Evolutionary conservation across 2,797 vertebrate genomes (phyloP).

Genomic region (Aphelocoma californica): DNA sequence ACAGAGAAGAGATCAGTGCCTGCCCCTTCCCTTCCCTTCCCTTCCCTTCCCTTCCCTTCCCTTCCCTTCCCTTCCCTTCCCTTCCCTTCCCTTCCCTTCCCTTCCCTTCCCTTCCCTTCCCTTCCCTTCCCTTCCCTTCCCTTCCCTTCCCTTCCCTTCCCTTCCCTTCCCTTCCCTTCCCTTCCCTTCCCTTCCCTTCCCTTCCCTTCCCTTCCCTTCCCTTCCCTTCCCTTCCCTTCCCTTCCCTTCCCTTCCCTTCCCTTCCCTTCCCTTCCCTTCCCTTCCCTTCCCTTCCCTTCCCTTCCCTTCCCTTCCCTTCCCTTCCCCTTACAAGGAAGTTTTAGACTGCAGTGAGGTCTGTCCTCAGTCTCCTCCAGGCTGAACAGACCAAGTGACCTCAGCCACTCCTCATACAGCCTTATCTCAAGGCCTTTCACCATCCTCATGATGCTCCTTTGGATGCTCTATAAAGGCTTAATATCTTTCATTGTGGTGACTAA

Average conservation of each 20-base stretch:
- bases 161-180: not conserved
- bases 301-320: not conserved
- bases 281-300: not conserved
- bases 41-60: not conserved
- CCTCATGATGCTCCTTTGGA: rapidly evolving
- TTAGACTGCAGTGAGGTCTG: not conserved
- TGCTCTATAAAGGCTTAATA: rapidly evolving
- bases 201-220: not conserved
- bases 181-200: not conserved
- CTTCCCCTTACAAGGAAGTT: rapidly evolving
- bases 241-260: not conserved
- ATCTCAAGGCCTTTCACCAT: not conserved
- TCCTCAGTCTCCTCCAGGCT: not conserved
- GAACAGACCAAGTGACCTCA: not conserved
- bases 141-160: not conserved
- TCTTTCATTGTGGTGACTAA: not conserved
- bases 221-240: not conserved
- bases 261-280: not conserved
- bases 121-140: not conserved
- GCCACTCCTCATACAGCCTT: not conserved
- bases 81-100: not conserved
- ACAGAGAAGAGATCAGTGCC: not conserved
- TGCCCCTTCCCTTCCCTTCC: not conserved
- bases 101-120: too few relatives aligned
- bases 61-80: not conserved